phyloP scores from a whole-genome alignment of 2,888 invertebrate genomes.

The Aporophyla lueneburgensis region DNA sequence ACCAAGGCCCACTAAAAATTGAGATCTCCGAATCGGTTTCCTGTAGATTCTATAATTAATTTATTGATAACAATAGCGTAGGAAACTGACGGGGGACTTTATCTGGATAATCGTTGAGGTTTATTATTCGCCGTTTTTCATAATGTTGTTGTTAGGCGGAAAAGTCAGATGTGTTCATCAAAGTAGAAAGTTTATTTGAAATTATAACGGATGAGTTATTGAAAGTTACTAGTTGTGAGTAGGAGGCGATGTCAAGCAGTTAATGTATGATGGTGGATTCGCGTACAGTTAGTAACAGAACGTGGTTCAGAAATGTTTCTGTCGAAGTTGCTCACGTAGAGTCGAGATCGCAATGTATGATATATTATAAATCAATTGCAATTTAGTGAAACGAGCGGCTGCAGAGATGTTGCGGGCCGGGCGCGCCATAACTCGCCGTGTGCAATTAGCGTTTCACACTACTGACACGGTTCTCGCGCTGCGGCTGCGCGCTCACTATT shows the following conservation, averaged over 20 bases:
- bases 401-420: conserved; percentile 77
- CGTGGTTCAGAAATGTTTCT: conserved; percentile 43
- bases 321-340: conserved; percentile 42
- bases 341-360: conserved; percentile 49
- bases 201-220: conserved; percentile 47
- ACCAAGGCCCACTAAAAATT: conserved; percentile 83
- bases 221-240: conserved; percentile 48
- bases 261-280: conserved; percentile 54
- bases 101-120: conserved; percentile 80
- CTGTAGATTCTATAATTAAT: conserved; percentile 90
- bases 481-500: conserved; percentile 81
- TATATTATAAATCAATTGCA: conserved; percentile 69
- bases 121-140: conserved; percentile 83
- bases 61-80: conserved; percentile 90
- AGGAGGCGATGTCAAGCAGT: conserved; percentile 45
- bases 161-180: conserved; percentile 39
- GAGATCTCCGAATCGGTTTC: conserved; percentile 91
- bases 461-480: conserved; percentile 90
- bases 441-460: conserved; percentile 90
- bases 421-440: conserved; percentile 80
- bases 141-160: conserved; percentile 46
- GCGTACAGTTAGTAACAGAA: conserved; percentile 55
- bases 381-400: conserved; percentile 69
- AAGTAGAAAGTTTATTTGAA: conserved; percentile 45
- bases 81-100: conserved; percentile 87